phyloP scores from a whole-genome alignment of 2,888 invertebrate species.

The Tenodera sinensis region DNA sequence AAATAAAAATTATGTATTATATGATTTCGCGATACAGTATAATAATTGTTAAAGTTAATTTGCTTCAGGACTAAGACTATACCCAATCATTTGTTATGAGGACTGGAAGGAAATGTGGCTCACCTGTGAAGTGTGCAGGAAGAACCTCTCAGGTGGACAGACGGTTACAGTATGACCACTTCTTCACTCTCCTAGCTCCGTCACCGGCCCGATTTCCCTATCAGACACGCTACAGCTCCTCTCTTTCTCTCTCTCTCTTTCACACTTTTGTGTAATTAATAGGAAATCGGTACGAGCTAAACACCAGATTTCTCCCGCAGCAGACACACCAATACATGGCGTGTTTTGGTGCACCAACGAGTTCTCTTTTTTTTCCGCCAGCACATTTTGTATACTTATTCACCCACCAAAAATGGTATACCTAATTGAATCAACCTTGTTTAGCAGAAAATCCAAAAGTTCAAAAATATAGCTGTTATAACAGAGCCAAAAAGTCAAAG shows the following conservation, averaged over 20 bases:
- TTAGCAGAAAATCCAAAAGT: too few species aligned
- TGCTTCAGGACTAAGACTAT: too few species aligned
- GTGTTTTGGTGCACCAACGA: background rate
- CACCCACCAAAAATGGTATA: too few species aligned
- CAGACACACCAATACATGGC: background rate
- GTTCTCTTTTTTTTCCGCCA: too few species aligned
- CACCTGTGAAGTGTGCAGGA: background rate
- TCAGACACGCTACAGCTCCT: background rate
- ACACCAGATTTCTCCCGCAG: background rate
- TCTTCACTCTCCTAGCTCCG: background rate
- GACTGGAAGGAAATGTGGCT: background rate
- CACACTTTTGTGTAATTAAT: background rate
- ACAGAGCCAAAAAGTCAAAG: too few species aligned
- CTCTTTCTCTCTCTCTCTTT: background rate
- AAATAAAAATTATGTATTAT: too few species aligned
- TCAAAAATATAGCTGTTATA: too few species aligned
- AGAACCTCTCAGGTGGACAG: background rate
- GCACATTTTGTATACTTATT: too few species aligned
- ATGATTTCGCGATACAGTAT: too few species aligned
- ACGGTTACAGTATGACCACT: background rate
- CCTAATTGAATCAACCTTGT: too few species aligned
- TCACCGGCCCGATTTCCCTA: background rate
- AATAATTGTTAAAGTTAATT: too few species aligned
- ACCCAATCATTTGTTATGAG: too few species aligned
- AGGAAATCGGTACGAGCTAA: background rate